Conservation (phyloP, 2,888 invertebrate genomes). For the Drymonia ruficornis region DNA sequence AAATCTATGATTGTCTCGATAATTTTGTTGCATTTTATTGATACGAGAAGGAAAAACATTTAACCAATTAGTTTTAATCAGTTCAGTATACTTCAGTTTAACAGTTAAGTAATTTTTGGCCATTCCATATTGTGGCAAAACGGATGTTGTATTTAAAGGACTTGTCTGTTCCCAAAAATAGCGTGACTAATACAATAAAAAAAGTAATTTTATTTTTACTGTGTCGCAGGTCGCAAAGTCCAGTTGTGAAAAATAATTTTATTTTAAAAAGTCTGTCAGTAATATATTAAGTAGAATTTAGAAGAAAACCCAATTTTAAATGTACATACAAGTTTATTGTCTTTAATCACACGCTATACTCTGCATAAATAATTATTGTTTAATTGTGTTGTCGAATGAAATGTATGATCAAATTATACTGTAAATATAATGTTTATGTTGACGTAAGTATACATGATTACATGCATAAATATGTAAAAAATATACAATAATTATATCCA, state of each 20-base stretch:
- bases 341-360: slow-evolving; percentile 18
- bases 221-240: slow-evolving; percentile 27
- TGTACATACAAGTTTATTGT: slow-evolving; percentile 10
- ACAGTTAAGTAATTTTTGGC: too few relatives aligned
- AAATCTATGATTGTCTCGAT: too few relatives aligned
- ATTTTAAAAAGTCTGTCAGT: slow-evolving; percentile 8
- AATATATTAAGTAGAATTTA: slow-evolving; percentile 17
- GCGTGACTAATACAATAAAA: too few relatives aligned
- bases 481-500: neutral
- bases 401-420: slow-evolving; percentile 10
- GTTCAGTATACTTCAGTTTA: too few relatives aligned
- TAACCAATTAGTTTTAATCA: too few relatives aligned
- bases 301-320: neutral
- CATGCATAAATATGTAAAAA: slow-evolving; percentile 13
- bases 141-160: too few relatives aligned
- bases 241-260: slow-evolving; percentile 22
- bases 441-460: slow-evolving; percentile 8
- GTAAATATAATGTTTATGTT: slow-evolving; percentile 20
- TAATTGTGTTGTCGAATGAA: slow-evolving; percentile 29
- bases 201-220: neutral
- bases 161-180: too few relatives aligned
- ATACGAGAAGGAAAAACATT: too few relatives aligned
- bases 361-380: slow-evolving; percentile 14
- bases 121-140: too few relatives aligned
- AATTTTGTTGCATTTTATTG: too few relatives aligned